phyloP scores from a whole-genome alignment of 92 coral and sea anemone genomes.

The Micromussa lordhowensis region DNA sequence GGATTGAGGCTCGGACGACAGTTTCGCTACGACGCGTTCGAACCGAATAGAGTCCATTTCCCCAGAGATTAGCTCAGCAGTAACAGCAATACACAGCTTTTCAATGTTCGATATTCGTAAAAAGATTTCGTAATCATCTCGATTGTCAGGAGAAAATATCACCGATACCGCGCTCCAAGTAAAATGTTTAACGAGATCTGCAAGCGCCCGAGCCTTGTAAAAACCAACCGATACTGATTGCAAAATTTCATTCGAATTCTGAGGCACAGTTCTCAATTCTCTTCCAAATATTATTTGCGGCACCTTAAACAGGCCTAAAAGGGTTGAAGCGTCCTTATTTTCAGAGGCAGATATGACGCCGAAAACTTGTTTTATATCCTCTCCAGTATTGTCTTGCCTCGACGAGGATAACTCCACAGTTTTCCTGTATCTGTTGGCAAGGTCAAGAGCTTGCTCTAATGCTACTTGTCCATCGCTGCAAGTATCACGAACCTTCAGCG shows the following conservation, averaged over 20 bases:
- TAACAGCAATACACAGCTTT: constrained; percentile 68
- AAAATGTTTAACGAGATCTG: constrained; percentile 66
- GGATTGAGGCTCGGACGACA: constrained; percentile 37
- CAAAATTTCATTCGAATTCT: constrained; percentile 33
- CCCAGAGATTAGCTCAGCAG: background rate
- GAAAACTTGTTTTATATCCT: constrained; percentile 35
- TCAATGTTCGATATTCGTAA: constrained; percentile 59
- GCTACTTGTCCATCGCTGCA: constrained; percentile 55
- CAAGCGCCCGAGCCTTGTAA: constrained; percentile 76
- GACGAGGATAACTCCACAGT: background rate
- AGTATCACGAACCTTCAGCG: constrained; percentile 71
- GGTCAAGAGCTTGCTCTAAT: constrained; percentile 74
- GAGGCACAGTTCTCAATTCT: background rate
- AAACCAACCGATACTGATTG: constrained; percentile 64
- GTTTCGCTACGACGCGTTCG: constrained; percentile 17
- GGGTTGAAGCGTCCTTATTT: constrained; percentile 64
- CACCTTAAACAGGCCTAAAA: constrained; percentile 71
- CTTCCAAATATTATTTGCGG: constrained; percentile 72
- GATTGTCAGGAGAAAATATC: constrained; percentile 46
- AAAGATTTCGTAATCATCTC: constrained; percentile 55
- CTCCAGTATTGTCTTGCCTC: background rate
- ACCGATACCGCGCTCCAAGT: constrained; percentile 74
- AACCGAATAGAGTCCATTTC: background rate
- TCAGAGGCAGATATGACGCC: constrained; percentile 63
- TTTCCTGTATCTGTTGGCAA: constrained; percentile 43